Percentiles rank a stretch among this genome's conserved stretches.
Conservation (phyloP, 2,888 invertebrate genomes). For the Aspidiotus rigidus region DNA sequence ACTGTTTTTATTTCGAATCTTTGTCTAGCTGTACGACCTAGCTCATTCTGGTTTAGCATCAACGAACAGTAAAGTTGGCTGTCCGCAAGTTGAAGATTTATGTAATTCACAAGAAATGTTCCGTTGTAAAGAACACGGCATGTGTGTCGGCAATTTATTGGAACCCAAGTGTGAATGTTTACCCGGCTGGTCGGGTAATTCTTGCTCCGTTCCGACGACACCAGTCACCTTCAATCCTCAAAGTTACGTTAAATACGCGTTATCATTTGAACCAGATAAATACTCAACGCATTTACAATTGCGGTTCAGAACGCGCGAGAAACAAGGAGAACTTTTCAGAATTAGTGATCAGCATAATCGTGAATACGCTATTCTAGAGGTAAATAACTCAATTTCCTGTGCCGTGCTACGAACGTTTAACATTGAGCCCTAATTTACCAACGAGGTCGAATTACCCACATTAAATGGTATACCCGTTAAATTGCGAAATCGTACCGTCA, state of each 20-base stretch:
- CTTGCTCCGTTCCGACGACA: constrained; percentile 73
- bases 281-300: constrained; percentile 88
- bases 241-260: constrained; percentile 92
- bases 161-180: constrained; percentile 87
- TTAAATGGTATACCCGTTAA: neutral
- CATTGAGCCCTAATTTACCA: neutral
- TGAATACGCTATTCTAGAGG: constrained; percentile 82
- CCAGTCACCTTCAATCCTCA: constrained; percentile 87
- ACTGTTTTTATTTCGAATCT: constrained; percentile 34
- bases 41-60: constrained; percentile 82
- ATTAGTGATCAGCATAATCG: constrained; percentile 89
- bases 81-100: constrained; percentile 84
- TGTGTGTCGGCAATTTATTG: constrained; percentile 80
- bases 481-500: neutral
- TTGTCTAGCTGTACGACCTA: constrained; percentile 80
- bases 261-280: constrained; percentile 86
- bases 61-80: constrained; percentile 72
- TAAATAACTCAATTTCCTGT: constrained; percentile 38
- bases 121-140: constrained; percentile 77
- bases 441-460: neutral
- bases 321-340: constrained; percentile 84
- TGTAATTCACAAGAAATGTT: constrained; percentile 81
- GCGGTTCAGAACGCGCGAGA: constrained; percentile 85
- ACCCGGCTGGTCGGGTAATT: constrained; percentile 89
- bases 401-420: neutral